Percentiles rank a stretch among this genome's conserved stretches.
phyloP scores from a whole-genome alignment of 2,888 invertebrate genomes.

The Leucophenga maculata region DNA sequence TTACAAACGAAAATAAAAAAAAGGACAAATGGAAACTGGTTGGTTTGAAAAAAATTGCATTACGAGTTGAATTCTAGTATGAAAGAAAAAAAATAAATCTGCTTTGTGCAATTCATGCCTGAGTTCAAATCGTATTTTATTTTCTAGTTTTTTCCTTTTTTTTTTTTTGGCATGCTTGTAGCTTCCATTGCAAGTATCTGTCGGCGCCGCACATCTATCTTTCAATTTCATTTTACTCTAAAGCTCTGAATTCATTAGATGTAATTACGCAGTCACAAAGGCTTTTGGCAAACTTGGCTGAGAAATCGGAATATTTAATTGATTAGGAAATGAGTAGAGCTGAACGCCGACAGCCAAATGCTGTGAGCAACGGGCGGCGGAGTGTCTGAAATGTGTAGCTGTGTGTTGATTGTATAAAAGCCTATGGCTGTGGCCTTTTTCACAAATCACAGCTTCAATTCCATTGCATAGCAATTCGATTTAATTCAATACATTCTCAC shows the following conservation, averaged over 20 bases:
- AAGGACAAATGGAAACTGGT: neutral
- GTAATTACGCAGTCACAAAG: slow-evolving; percentile 61
- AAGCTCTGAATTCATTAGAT: slow-evolving; percentile 53
- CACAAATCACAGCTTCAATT: neutral
- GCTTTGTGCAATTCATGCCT: too few species aligned
- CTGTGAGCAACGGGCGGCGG: neutral
- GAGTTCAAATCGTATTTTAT: too few species aligned
- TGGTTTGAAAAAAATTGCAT: neutral
- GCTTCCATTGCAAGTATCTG: too few species aligned
- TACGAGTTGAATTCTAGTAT: neutral
- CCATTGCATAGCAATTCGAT: neutral
- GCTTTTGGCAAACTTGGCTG: slow-evolving; percentile 34
- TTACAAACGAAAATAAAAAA: slow-evolving; percentile 11
- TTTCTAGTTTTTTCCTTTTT: too few species aligned
- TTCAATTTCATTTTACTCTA: slow-evolving; percentile 51
- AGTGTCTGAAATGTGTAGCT: neutral
- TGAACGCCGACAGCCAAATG: neutral
- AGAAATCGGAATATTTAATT: slow-evolving; percentile 61
- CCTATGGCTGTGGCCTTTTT: neutral
- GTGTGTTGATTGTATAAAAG: slow-evolving; percentile 8
- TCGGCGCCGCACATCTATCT: slow-evolving; percentile 34
- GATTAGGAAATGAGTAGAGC: slow-evolving; percentile 59
- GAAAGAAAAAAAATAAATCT: neutral
- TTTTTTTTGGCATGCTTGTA: neutral
- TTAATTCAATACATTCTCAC: neutral